Conservation (phyloP, 1,140 invertebrate species). For the Andricus grossulariae region DNA sequence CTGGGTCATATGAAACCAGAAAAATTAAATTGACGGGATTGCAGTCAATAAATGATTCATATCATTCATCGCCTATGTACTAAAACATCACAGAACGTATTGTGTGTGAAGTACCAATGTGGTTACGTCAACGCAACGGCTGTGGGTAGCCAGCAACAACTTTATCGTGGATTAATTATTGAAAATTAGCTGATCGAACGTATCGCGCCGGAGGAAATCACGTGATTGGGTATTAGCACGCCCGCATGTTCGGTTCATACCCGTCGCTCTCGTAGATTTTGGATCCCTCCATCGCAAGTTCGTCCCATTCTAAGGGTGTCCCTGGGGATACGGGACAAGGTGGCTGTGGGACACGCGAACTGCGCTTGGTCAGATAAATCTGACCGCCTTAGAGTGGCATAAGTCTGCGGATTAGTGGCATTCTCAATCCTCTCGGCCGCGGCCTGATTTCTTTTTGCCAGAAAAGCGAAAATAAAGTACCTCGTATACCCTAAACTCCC, state of each 20-base stretch:
- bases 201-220: slow-evolving; percentile 48
- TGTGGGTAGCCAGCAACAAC: slow-evolving; percentile 44
- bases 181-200: slow-evolving; percentile 64
- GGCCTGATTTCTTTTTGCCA: slow-evolving; percentile 33
- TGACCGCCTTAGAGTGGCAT: slow-evolving; percentile 71
- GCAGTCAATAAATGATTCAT: slow-evolving; percentile 5
- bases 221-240: slow-evolving; percentile 62
- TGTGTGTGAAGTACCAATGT: neutral
- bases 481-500: neutral
- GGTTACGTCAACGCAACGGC: slow-evolving; percentile 9
- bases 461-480: slow-evolving; percentile 12
- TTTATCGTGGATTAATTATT: slow-evolving; percentile 63
- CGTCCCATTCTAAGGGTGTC: slow-evolving; percentile 44
- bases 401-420: slow-evolving; percentile 73
- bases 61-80: slow-evolving; percentile 5
- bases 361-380: slow-evolving; percentile 74
- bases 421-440: slow-evolving; percentile 49
- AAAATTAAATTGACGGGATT: slow-evolving; percentile 21
- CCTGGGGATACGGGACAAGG: slow-evolving; percentile 50
- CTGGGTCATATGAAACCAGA: neutral
- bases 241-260: slow-evolving; percentile 58
- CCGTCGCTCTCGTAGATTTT: slow-evolving; percentile 49
- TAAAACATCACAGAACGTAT: slow-evolving; percentile 1
- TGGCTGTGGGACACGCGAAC: slow-evolving; percentile 47
- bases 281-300: slow-evolving; percentile 34